phyloP scores from a whole-genome alignment of 2,113 vertebrate genomes.

The Dicrurus megarhynchus region DNA sequence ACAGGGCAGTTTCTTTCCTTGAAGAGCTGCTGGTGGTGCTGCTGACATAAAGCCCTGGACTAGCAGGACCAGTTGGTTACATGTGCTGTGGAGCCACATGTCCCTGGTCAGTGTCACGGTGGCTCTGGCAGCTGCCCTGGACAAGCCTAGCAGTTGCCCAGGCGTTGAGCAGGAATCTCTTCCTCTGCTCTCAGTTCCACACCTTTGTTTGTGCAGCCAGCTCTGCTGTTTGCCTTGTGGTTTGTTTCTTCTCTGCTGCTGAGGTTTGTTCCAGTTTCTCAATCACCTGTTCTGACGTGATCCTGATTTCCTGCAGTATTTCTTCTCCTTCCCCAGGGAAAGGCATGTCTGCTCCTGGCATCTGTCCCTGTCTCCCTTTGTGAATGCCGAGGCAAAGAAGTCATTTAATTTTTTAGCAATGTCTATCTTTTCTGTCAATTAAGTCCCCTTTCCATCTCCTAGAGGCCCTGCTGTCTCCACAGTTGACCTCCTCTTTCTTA shows the following conservation, averaged over 20 bases:
- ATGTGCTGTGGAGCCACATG: background rate
- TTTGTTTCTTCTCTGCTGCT: conserved; percentile 43
- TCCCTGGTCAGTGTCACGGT: background rate
- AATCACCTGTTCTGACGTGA: conserved; percentile 40
- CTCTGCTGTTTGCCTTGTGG: conserved; percentile 30
- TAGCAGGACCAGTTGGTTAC: background rate
- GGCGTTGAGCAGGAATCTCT: background rate
- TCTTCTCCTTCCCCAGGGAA: conserved; percentile 59
- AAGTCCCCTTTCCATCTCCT: conserved; percentile 47
- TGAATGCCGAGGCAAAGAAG: conserved; percentile 61
- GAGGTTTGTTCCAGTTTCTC: conserved; percentile 67
- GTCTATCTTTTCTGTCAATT: conserved; percentile 64
- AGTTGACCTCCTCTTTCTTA: conserved; percentile 48
- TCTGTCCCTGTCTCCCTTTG: conserved; percentile 44
- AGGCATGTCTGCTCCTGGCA: conserved; percentile 63
- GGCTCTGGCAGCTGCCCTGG: background rate
- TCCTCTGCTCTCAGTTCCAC: background rate
- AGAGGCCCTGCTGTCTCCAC: conserved; percentile 38
- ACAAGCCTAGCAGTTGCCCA: background rate
- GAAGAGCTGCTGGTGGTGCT: background rate
- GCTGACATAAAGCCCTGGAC: background rate
- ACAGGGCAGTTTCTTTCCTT: background rate
- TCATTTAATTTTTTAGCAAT: conserved; percentile 66
- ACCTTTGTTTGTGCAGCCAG: conserved; percentile 47
- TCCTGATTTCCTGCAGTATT: conserved; percentile 63